Percentiles rank a stretch among this genome's conserved stretches.
These are phyloP conservation scores for Ctenopoma kingsleyae DNA, from an alignment of 2,797 vertebrate species.

Conservation along the genomic window DNA sequence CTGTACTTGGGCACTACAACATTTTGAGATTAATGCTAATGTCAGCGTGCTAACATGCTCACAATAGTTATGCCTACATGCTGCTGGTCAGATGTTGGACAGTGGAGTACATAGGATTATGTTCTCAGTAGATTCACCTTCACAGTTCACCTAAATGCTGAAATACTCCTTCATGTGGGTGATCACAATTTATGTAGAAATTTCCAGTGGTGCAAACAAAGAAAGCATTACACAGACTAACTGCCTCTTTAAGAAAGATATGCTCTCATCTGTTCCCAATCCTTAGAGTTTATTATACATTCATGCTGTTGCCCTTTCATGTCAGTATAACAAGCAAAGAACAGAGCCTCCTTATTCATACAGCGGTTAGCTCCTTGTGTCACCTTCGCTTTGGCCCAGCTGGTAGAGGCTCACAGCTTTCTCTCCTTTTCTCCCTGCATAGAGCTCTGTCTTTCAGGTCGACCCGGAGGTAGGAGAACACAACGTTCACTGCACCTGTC, in stretches of 20 bases:
- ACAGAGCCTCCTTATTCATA: slow-evolving; percentile 27
- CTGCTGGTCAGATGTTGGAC: no score
- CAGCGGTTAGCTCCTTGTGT: slow-evolving; percentile 48
- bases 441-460: slow-evolving; percentile 88
- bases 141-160: background rate
- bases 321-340: slow-evolving; percentile 27
- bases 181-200: background rate
- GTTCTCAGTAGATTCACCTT: background rate
- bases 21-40: no score
- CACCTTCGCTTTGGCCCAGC: slow-evolving; percentile 53
- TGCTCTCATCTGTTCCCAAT: background rate
- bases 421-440: slow-evolving; percentile 77
- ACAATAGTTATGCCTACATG: background rate
- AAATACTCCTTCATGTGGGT: background rate
- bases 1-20: no score
- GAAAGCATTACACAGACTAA: background rate
- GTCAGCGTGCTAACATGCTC: no score
- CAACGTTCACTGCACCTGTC: slow-evolving; percentile 73
- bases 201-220: slow-evolving; percentile 17
- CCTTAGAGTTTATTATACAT: slow-evolving; percentile 5
- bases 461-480: slow-evolving; percentile 83
- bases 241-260: slow-evolving; percentile 4
- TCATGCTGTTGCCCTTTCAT: slow-evolving; percentile 34
- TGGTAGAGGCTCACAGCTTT: slow-evolving; percentile 69
- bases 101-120: no score